Conservation (phyloP, 2,888 invertebrate genomes). For the Lissocephala sabroskyi region DNA sequence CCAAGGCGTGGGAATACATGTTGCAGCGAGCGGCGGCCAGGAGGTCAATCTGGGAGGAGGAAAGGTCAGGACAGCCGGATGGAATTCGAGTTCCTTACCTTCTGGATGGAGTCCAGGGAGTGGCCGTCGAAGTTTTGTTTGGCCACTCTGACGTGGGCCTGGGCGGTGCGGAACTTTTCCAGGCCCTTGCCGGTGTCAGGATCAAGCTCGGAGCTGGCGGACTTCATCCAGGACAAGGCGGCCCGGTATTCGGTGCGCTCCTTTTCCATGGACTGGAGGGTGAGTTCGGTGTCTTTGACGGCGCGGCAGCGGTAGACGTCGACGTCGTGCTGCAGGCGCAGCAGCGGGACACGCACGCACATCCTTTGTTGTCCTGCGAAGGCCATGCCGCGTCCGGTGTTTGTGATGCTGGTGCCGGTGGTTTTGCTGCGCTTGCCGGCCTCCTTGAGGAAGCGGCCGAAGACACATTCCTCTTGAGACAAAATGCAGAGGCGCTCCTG, state of each 20-base stretch:
- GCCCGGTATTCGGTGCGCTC: constrained; percentile 96
- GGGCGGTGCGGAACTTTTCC: constrained; percentile 95
- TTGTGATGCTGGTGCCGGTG: constrained; percentile 87
- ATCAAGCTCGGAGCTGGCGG: constrained; percentile 93
- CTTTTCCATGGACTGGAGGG: constrained; percentile 95
- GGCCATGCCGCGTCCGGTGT: constrained; percentile 89
- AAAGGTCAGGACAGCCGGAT: too few relatives aligned
- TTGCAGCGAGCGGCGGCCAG: constrained; percentile 97
- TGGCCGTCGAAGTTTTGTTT: constrained; percentile 94
- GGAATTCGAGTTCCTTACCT: constrained; percentile 74
- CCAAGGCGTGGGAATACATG: constrained; percentile 97
- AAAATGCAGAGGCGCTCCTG: constrained; percentile 93
- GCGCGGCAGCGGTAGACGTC: constrained; percentile 97
- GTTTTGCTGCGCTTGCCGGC: constrained; percentile 91
- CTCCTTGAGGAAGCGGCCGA: constrained; percentile 95
- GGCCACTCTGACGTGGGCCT: constrained; percentile 82
- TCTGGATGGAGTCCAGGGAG: constrained; percentile 96
- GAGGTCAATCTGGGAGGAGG: constrained; percentile 95
- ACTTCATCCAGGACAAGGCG: constrained; percentile 98
- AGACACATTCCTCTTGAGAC: constrained; percentile 95
- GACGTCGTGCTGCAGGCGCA: constrained; percentile 94
- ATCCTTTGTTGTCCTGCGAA: constrained; percentile 94
- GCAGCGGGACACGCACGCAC: constrained; percentile 86
- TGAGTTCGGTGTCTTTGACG: constrained; percentile 89
- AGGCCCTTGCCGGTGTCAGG: constrained; percentile 97